These are phyloP conservation scores for Ameiurus melas DNA, from an alignment of 2,113 vertebrate genomes.

Conservation along the genomic window DNA sequence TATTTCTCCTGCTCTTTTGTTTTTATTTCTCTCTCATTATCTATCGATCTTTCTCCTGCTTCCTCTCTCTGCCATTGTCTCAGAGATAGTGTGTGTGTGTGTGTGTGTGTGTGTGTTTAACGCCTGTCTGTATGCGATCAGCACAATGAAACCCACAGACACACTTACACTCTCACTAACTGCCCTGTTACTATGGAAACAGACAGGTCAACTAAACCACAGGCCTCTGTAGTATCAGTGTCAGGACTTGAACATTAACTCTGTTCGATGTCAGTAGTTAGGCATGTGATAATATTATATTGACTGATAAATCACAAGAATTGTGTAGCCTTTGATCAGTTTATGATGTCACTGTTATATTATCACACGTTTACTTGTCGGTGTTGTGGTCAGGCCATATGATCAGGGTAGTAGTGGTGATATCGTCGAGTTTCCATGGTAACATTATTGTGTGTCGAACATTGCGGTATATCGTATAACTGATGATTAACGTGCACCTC, in stretches of 20 bases:
- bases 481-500: background rate
- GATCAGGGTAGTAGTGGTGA: background rate
- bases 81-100: background rate
- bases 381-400: background rate
- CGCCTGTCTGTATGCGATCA: background rate
- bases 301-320: background rate
- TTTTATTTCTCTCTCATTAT: background rate
- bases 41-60: background rate
- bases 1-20: background rate
- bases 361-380: background rate
- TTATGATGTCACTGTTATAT: background rate
- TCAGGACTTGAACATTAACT: conserved; percentile 31
- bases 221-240: conserved; percentile 49
- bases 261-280: too few relatives aligned
- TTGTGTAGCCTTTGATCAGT: background rate
- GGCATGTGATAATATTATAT: background rate
- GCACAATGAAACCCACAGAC: background rate
- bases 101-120: background rate
- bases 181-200: conserved; percentile 64
- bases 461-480: background rate
- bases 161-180: conserved; percentile 18
- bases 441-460: background rate
- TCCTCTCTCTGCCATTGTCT: background rate
- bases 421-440: background rate
- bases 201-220: conserved; percentile 50